Evolutionary conservation across 2,113 vertebrate species (phyloP), one percentile per base, ranked within the genome.

Genomic region (Chaetodon auriga): DNA sequence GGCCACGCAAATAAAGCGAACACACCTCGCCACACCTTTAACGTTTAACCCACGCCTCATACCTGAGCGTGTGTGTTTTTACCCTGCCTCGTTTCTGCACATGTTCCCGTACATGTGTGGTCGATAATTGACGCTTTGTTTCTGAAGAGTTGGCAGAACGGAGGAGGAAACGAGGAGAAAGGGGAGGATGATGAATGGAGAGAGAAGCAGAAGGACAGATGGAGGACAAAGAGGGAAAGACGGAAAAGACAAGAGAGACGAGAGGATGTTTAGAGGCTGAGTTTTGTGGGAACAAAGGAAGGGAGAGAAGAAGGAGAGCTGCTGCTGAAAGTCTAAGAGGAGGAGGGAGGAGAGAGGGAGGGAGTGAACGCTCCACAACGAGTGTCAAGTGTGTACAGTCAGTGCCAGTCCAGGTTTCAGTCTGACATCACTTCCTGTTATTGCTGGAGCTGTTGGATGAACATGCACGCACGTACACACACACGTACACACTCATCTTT

Each of bases 11-110:
- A 86, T 70, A 84, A 89, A 83, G 4, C 70, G 51, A 80, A 54
- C 84, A 65, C 72, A 76, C 79, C 69, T 78, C 5, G 36, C 60
- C 91, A 80, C 89, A 84, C 89, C 89, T 83, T 23, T 12, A 70
- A 62, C 30, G 10, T 43, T 75, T 41, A 74, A 76, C 51, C 43
- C 73, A 46, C 30, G 16, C 78, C 18, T 75, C 41, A 80, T 71
- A 66, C 57, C 49, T 83, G 68, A 2, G 36, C 19, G 57, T 48
- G 64, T 48, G 73, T 63, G 49, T 30, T n/a, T 36, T 35, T 71
- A 13, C 1, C 9, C 55, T 13, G 63, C 36, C 64, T 70, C 36
- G 12, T 82, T 35, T 46, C 46, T 82, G 63, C 15, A 25, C 0
- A 23, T 23, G 14, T 48, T 7, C 3, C 1, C 23, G 65, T 30